A percentile compares a stretch with the other conserved stretches of the same genome.
These are phyloP conservation scores for Solenodon paradoxus DNA, from an alignment of 2,113 vertebrate genomes.

Conservation along the genomic window DNA sequence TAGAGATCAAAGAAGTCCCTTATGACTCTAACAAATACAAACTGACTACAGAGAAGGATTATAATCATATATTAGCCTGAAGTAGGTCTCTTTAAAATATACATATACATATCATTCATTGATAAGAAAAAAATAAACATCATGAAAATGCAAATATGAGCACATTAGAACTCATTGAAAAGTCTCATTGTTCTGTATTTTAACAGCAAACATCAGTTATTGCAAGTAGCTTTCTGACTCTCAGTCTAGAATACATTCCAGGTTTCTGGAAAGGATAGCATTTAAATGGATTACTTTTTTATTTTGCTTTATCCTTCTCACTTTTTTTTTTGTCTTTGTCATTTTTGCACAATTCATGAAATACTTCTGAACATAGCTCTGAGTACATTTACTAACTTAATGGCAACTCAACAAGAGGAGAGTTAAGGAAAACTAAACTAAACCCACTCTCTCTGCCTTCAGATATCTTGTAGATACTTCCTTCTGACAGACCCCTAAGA, in stretches of 20 bases:
- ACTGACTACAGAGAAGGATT: neutral
- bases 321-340: neutral
- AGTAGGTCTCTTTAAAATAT: neutral
- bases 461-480: neutral
- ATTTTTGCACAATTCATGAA: neutral
- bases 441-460: neutral
- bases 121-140: neutral
- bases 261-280: neutral
- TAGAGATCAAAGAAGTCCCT: neutral
- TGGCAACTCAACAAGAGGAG: neutral
- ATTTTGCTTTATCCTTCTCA: neutral
- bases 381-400: neutral
- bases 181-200: neutral
- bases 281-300: neutral
- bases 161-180: neutral
- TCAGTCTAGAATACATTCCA: neutral
- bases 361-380: neutral
- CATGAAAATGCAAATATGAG: neutral
- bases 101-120: neutral
- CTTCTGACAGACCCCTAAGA: neutral
- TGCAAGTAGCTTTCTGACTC: neutral
- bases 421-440: neutral
- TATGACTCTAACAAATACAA: neutral
- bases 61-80: neutral
- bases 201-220: neutral